Conservation (phyloP, 2,888 invertebrate genomes). For the Chrysotoxum bicinctum region DNA sequence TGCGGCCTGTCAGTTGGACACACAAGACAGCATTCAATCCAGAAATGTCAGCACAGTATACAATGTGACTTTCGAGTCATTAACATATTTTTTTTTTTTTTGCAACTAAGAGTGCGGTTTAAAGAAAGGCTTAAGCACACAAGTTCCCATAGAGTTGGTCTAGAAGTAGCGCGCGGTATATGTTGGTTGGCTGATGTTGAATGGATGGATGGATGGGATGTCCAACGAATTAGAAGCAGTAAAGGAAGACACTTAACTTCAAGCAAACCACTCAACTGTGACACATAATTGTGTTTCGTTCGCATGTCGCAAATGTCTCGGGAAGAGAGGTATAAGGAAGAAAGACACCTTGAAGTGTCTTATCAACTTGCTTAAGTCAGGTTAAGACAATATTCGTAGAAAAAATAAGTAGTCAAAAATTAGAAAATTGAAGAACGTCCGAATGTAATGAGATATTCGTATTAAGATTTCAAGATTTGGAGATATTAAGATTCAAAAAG, state of each 20-base stretch:
- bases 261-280: constrained; percentile 61
- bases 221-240: constrained; percentile 56
- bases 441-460: neutral
- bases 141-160: constrained; percentile 51
- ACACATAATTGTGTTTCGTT: constrained; percentile 66
- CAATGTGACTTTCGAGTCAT: constrained; percentile 46
- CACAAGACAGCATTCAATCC: constrained; percentile 62
- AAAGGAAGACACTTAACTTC: constrained; percentile 58
- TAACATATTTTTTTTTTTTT: constrained; percentile 63
- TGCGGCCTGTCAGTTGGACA: constrained; percentile 16
- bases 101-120: neutral
- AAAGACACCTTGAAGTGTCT: neutral
- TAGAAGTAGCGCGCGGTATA: neutral
- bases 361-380: neutral
- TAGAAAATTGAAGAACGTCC: too few relatives aligned
- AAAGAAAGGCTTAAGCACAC: neutral
- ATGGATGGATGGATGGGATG: constrained; percentile 27
- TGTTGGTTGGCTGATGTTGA: neutral
- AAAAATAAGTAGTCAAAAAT: too few relatives aligned
- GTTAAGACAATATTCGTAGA: too few relatives aligned
- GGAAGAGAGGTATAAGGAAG: neutral
- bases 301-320: constrained; percentile 37
- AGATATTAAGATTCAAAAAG: neutral
- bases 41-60: constrained; percentile 51
- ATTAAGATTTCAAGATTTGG: neutral